Evolutionary conservation across 1,140 invertebrate species (phyloP).

Genomic region (Sitophilus oryzae): DNA sequence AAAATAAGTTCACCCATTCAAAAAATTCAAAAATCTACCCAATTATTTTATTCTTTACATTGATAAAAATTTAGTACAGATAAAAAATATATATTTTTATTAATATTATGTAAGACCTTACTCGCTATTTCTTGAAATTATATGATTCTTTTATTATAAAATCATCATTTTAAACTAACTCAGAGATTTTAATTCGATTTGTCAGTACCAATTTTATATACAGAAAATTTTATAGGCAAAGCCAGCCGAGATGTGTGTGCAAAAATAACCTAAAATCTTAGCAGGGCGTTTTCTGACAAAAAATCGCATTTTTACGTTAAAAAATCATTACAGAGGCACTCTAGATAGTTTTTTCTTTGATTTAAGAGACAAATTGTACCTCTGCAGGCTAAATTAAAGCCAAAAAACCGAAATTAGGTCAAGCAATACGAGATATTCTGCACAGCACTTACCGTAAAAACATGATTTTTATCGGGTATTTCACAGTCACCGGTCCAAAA

Average conservation of each 20-base stretch:
- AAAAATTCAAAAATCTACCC: too few relatives aligned
- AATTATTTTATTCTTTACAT: too few relatives aligned
- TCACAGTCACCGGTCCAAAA: constrained; percentile 9
- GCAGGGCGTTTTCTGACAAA: constrained; percentile 11
- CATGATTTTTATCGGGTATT: constrained; percentile 1
- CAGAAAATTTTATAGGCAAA: not conserved
- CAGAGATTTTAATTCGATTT: too few relatives aligned
- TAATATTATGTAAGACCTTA: too few relatives aligned
- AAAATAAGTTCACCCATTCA: too few relatives aligned
- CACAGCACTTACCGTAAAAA: constrained; percentile 19
- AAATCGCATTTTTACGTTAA: not conserved
- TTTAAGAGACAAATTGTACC: not conserved
- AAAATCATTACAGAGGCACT: not conserved
- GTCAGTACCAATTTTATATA: too few relatives aligned
- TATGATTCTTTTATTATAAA: too few relatives aligned
- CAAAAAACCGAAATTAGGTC: constrained; percentile 22
- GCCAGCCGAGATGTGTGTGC: constrained; percentile 10
- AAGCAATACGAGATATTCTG: constrained; percentile 10
- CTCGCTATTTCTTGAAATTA: too few relatives aligned
- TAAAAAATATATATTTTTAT: too few relatives aligned
- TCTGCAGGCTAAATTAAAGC: not conserved
- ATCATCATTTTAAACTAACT: too few relatives aligned
- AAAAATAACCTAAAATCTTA: constrained; percentile 25
- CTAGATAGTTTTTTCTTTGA: not conserved
- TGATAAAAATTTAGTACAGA: too few relatives aligned